A percentile compares a stretch with the other conserved stretches of the same genome.
phyloP scores from a whole-genome alignment of 2,797 vertebrate species.

The Cynodonichthys magdalenae region DNA sequence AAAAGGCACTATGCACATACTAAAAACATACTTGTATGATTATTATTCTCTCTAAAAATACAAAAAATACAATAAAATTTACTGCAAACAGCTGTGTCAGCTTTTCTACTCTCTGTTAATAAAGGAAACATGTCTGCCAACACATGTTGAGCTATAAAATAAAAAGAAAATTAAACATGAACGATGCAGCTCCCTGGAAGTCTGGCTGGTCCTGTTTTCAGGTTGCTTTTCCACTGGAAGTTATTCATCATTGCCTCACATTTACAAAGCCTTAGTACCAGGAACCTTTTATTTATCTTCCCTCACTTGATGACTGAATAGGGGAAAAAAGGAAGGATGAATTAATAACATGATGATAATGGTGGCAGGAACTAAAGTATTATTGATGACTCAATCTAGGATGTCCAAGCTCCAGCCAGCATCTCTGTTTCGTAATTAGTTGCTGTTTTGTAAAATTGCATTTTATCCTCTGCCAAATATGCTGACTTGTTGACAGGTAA shows the following conservation, averaged over 20 bases:
- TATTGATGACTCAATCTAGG: constrained; percentile 78
- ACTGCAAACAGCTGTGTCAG: constrained; percentile 38
- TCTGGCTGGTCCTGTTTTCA: constrained; percentile 16
- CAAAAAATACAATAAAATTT: constrained; percentile 36
- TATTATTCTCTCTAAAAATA: constrained; percentile 14
- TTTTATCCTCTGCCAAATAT: constrained; percentile 52
- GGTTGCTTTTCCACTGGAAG: constrained; percentile 36
- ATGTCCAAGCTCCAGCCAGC: constrained; percentile 38
- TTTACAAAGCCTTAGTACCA: constrained; percentile 33
- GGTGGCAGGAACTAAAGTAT: constrained; percentile 55
- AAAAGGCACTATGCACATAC: constrained; percentile 9
- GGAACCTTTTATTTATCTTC: constrained; percentile 64
- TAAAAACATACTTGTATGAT: constrained; percentile 13
- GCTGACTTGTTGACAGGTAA: constrained; percentile 42
- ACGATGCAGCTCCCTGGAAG: constrained; percentile 30
- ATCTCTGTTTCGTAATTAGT: constrained; percentile 63
- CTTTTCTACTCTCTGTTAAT: constrained; percentile 37
- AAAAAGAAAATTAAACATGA: constrained; percentile 43
- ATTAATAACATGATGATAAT: constrained; percentile 75
- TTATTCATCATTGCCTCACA: constrained; percentile 53
- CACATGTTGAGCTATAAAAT: constrained; percentile 42
- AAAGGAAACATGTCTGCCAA: constrained; percentile 11
- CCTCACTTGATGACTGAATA: constrained; percentile 66
- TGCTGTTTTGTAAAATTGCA: constrained; percentile 47
- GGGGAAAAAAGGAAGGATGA: constrained; percentile 34